A percentile compares a stretch with the other conserved stretches of the same genome.
Conservation (phyloP, 2,888 invertebrate species). For the Microchrysa polita region DNA sequence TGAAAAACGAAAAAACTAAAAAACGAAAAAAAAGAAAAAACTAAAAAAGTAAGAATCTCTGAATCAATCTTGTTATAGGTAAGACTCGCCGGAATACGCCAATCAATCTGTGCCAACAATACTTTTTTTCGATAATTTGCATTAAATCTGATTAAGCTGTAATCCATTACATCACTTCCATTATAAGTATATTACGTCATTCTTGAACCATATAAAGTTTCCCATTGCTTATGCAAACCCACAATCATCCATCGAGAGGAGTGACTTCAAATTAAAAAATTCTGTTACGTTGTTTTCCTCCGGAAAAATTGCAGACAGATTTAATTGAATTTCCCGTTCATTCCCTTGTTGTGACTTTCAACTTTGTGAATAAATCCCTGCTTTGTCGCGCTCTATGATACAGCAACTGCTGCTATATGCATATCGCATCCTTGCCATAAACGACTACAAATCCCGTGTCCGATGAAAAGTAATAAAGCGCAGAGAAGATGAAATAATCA, state of each 20-base stretch:
- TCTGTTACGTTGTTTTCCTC: neutral
- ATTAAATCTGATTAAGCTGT: neutral
- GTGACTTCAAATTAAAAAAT: conserved; percentile 20
- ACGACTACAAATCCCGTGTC: neutral
- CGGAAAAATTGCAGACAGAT: conserved; percentile 23
- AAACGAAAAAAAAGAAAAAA: too few species aligned
- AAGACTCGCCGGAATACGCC: too few species aligned
- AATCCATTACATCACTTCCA: conserved; percentile 6
- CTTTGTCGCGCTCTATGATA: neutral
- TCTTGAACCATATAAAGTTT: too few species aligned
- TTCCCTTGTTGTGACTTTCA: neutral
- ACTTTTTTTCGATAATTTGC: conserved; percentile 17
- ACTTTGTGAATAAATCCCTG: conserved; percentile 5
- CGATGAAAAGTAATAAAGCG: conserved; percentile 21
- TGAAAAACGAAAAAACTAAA: too few species aligned
- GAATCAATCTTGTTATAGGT: too few species aligned
- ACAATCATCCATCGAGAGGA: neutral
- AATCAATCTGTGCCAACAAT: conserved; percentile 38
- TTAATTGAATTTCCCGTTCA: conserved; percentile 42
- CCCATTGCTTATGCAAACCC: neutral
- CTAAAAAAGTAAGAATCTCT: too few species aligned
- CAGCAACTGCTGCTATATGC: conserved; percentile 13
- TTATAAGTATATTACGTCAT: neutral
- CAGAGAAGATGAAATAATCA: conserved; percentile 17
- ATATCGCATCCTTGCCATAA: conserved; percentile 34